phyloP scores from a whole-genome alignment of 2,888 invertebrate species.

The Panorpa germanica region DNA sequence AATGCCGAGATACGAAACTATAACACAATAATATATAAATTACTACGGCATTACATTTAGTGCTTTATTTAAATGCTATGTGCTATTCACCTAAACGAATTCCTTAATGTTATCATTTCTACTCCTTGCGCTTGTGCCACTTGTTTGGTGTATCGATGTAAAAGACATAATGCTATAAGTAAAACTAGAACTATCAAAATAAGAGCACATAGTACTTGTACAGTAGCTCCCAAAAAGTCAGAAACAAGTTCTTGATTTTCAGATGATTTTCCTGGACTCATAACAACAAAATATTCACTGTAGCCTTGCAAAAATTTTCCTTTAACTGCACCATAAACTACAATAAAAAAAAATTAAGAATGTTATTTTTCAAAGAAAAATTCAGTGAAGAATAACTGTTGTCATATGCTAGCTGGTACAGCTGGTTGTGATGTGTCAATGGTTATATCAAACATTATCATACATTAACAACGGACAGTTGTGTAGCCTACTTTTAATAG shows the following conservation, averaged over 20 bases:
- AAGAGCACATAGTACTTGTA: constrained; percentile 48
- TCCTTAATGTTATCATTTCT: constrained; percentile 45
- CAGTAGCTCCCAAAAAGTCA: constrained; percentile 32
- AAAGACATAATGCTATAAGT: constrained; percentile 38
- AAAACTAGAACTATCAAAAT: constrained; percentile 40
- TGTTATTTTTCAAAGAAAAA: constrained; percentile 1
- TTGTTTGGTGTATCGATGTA: constrained; percentile 45
- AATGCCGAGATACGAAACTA: constrained; percentile 26
- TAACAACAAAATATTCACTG: constrained; percentile 54
- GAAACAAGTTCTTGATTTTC: constrained; percentile 24
- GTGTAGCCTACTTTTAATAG: neutral
- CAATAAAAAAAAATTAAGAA: constrained; percentile 13
- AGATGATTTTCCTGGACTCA: constrained; percentile 44
- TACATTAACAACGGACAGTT: no score
- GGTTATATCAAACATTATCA: no score
- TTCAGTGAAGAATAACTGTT: constrained; percentile 1
- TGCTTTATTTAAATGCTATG: constrained; percentile 2
- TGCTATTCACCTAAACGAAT: constrained; percentile 33
- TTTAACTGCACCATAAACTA: constrained; percentile 28
- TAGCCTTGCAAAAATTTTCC: constrained; percentile 38
- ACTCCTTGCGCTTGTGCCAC: constrained; percentile 40
- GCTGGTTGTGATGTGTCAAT: no score
- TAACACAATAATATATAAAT: constrained; percentile 16
- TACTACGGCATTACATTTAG: constrained; percentile 3
- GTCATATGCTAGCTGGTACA: no score